Conservation (phyloP, 2,113 vertebrate genomes). For the Eurystomus gularis region DNA sequence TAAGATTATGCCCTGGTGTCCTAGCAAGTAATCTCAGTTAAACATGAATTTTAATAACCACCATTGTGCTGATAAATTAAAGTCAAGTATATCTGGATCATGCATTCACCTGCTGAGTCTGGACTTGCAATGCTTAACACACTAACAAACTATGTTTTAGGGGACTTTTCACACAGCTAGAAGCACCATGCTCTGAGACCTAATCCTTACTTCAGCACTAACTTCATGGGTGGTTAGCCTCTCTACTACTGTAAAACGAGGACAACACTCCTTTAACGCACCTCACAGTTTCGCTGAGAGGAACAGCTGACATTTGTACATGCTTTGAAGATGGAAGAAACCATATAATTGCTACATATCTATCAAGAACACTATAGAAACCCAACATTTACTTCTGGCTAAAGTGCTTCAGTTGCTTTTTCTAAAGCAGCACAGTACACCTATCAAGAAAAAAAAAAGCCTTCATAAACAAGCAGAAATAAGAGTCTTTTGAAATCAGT, state of each 20-base stretch:
- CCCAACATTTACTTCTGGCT: not conserved
- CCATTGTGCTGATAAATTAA: constrained; percentile 16
- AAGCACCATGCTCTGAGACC: not conserved
- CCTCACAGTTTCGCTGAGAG: constrained; percentile 8
- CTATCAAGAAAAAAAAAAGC: not conserved
- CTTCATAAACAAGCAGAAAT: not conserved
- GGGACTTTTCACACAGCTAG: constrained; percentile 22
- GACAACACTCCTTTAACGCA: constrained; percentile 38
- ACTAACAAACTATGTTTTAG: constrained; percentile 39
- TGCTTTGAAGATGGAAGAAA: not conserved
- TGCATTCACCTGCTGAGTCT: not conserved
- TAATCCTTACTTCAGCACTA: constrained; percentile 9
- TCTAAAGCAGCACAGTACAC: not conserved
- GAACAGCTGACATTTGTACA: not conserved
- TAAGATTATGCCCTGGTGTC: constrained; percentile 8
- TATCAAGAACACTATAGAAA: not conserved
- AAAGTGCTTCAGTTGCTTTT: not conserved
- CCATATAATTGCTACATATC: not conserved
- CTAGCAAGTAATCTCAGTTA: not conserved
- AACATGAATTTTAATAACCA: constrained; percentile 28
- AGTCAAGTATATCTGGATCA: not conserved
- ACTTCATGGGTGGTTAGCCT: constrained; percentile 29
- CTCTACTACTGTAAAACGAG: constrained; percentile 20
- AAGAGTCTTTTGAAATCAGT: not conserved
- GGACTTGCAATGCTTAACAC: not conserved